Conservation (phyloP, 2,888 invertebrate species). For the Oxycera nigricornis region DNA sequence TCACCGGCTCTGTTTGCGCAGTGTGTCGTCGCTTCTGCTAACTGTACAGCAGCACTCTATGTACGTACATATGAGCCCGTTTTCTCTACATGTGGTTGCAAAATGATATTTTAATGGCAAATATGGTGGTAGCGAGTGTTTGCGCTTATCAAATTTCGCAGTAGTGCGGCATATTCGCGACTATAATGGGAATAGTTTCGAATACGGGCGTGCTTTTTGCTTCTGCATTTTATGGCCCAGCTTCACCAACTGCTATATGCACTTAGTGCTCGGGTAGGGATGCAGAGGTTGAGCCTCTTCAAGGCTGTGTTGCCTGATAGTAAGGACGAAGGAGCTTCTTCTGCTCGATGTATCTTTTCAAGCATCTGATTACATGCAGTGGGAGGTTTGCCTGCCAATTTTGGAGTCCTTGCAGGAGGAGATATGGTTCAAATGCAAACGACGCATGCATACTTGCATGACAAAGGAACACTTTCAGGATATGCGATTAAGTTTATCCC, state of each 20-base stretch:
- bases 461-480: too few relatives aligned
- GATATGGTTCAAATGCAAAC: too few relatives aligned
- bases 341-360: too few relatives aligned
- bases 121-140: slow-evolving; percentile 3
- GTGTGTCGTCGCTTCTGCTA: not conserved
- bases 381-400: too few relatives aligned
- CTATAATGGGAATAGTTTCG: not conserved
- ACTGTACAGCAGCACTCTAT: not conserved
- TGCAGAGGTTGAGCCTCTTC: too few relatives aligned
- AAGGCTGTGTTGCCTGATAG: too few relatives aligned
- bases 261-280: too few relatives aligned
- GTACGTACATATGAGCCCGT: not conserved
- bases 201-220: not conserved
- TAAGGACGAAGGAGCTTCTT: too few relatives aligned
- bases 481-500: too few relatives aligned
- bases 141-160: slow-evolving; percentile 23
- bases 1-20: not conserved
- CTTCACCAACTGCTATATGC: not conserved
- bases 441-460: too few relatives aligned
- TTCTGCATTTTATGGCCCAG: slow-evolving; percentile 9
- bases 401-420: too few relatives aligned
- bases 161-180: not conserved
- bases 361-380: too few relatives aligned
- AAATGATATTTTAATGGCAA: slow-evolving; percentile 11
- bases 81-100: slow-evolving; percentile 9